phyloP scores from a whole-genome alignment of 2,797 vertebrate species.

The Acrossocheilus wenchowensis region DNA sequence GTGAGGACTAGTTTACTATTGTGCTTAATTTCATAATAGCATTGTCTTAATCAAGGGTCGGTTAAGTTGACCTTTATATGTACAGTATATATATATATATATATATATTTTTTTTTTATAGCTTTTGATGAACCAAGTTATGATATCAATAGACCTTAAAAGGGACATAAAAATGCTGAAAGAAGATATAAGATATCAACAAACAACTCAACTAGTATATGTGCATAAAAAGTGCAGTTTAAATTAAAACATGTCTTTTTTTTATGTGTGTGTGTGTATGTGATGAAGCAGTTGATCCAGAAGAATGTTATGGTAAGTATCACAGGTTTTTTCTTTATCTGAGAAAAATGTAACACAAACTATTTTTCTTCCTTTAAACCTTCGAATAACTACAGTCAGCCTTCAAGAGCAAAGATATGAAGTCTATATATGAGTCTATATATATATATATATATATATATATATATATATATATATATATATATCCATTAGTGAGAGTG shows the following conservation, averaged over 20 bases:
- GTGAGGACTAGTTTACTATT: neutral
- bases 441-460: no score
- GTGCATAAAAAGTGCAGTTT: neutral
- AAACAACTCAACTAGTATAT: neutral
- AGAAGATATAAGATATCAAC: neutral
- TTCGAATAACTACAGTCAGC: neutral
- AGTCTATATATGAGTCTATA: neutral
- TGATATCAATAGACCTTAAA: neutral
- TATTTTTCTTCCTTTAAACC: neutral
- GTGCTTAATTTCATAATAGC: neutral
- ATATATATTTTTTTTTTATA: neutral
- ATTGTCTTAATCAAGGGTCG: neutral
- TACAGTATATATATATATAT: neutral
- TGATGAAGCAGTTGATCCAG: conserved; percentile 1
- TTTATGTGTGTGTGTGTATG: neutral
- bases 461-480: no score
- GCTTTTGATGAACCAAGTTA: neutral
- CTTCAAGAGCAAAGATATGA: neutral
- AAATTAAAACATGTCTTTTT: neutral
- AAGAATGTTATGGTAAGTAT: neutral
- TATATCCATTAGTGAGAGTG: neutral
- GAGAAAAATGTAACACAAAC: neutral
- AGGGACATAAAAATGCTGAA: neutral
- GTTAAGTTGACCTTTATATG: neutral
- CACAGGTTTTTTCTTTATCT: neutral